A percentile compares a stretch with the other conserved stretches of the same genome.
These are phyloP conservation scores for Panurus biarmicus DNA, from an alignment of 2,113 vertebrate genomes.

Conservation along the genomic window DNA sequence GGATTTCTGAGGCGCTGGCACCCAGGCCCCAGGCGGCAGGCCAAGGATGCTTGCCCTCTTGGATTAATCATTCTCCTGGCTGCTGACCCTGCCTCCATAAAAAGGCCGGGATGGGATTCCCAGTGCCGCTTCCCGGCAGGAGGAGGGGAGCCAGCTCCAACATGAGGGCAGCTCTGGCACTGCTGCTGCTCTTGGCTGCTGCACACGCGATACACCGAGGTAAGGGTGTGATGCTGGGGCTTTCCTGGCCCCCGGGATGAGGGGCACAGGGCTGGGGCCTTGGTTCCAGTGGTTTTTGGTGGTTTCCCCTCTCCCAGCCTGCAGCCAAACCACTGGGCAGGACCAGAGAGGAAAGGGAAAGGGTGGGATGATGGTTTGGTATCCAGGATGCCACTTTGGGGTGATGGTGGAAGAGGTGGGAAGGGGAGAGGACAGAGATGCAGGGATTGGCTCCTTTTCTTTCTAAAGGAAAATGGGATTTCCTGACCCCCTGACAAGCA, in stretches of 20 bases:
- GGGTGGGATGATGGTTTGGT: neutral
- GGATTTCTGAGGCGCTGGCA: neutral
- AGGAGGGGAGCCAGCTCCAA: neutral
- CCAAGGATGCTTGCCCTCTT: slow-evolving; percentile 36
- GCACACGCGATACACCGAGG: neutral
- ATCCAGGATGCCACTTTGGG: neutral
- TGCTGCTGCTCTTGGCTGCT: neutral
- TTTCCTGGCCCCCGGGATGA: neutral
- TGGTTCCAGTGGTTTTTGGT: fast-evolving
- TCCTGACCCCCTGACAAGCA: neutral
- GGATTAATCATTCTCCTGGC: slow-evolving; percentile 65
- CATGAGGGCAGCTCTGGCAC: slow-evolving; percentile 42
- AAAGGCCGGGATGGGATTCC: neutral
- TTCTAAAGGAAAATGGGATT: neutral
- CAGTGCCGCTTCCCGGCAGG: fast-evolving
- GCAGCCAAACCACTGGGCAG: fast-evolving
- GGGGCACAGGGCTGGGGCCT: fast-evolving
- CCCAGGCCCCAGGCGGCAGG: neutral
- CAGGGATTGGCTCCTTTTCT: neutral
- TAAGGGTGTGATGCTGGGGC: neutral
- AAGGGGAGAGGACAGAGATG: neutral
- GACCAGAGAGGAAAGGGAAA: neutral
- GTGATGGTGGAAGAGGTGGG: neutral
- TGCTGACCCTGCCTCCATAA: neutral
- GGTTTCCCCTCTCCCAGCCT: neutral